Evolutionary conservation across 2,888 invertebrate species (phyloP), one percentile per base, ranked within the genome.

Genomic region (Diadegma fenestrale): DNA sequence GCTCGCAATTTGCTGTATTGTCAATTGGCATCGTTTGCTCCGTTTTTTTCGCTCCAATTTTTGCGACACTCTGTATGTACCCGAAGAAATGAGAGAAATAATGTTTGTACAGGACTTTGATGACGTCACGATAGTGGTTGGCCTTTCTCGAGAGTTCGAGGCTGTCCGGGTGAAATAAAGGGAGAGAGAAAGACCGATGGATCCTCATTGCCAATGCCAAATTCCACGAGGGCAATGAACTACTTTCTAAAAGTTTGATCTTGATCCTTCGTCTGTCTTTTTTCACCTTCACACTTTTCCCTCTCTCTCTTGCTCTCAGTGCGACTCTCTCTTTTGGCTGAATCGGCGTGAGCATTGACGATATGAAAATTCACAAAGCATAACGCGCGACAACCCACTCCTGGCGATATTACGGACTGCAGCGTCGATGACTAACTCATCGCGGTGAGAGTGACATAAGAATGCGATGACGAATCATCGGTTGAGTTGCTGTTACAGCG

Each of bases 191-290:
- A 17, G 73, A 73, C 61, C 79, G 82, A 81, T 75, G 81, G 79
- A 83, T 87, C 77, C 84, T 86, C 91, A 87, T 87, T 91, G 89
- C 88, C 91, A 92, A 92, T 92, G 92, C 91, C 92, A 91, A 90
- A 91, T 92, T 90, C 89, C 90, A 84, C 80, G 84, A 68, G 91
- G 90, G 89, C 91, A 90, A 91, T 89, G 90, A 90, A 90, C 91
- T 88, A 90, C 90, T 91, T 91, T 90, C 91, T 89, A 91, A 89
- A 85, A 81, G 80, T 64, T 76, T 26, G 71, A 64, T 73, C 54
- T 80, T 82, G 79, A 61, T 84, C 51, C 72, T 8, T 48, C 30
- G 22, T 30, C 71, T 37, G 41, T 58, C 54, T 51, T 14, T 41
- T 66, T 72, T 45, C n/a, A n/a, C 14, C n/a, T 43, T 14, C 66